phyloP scores from a whole-genome alignment of 2,888 invertebrate genomes.

The Norana najaformis region DNA sequence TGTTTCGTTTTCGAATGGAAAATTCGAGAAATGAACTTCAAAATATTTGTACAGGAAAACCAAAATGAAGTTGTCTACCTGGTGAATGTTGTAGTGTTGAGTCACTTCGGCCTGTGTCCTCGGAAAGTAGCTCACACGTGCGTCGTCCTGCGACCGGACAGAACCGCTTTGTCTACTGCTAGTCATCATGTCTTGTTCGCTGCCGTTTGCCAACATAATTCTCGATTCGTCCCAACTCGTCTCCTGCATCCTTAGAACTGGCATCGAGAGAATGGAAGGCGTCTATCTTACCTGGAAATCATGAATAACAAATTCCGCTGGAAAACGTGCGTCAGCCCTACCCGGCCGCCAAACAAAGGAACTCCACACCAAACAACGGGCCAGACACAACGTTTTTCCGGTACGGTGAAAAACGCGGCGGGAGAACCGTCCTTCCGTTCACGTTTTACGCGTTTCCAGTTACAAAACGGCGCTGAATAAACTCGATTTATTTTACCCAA shows the following conservation, averaged over 20 bases:
- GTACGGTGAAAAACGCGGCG: not conserved
- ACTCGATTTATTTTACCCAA: not conserved
- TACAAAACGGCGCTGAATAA: not conserved
- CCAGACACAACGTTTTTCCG: not conserved
- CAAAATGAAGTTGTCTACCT: not conserved
- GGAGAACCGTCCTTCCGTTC: constrained; percentile 10
- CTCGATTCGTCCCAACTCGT: not conserved
- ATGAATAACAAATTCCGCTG: not conserved
- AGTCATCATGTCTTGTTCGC: not conserved
- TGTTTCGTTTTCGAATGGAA: not conserved
- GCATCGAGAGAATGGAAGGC: not conserved
- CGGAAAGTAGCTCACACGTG: constrained; percentile 25
- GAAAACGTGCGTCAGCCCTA: not conserved
- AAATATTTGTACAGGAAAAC: not conserved
- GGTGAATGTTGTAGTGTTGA: not conserved
- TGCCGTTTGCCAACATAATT: not conserved
- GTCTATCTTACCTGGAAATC: not conserved
- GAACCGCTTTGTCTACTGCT: not conserved
- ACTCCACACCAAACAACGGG: not conserved
- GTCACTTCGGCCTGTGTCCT: not conserved
- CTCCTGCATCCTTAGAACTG: constrained; percentile 23
- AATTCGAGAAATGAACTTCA: not conserved
- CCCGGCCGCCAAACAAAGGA: not conserved
- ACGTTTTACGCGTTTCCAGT: not conserved
- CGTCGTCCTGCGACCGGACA: constrained; percentile 19